Evolutionary conservation across 2,888 invertebrate genomes (phyloP).

Genomic region (Fragum whitleyi): DNA sequence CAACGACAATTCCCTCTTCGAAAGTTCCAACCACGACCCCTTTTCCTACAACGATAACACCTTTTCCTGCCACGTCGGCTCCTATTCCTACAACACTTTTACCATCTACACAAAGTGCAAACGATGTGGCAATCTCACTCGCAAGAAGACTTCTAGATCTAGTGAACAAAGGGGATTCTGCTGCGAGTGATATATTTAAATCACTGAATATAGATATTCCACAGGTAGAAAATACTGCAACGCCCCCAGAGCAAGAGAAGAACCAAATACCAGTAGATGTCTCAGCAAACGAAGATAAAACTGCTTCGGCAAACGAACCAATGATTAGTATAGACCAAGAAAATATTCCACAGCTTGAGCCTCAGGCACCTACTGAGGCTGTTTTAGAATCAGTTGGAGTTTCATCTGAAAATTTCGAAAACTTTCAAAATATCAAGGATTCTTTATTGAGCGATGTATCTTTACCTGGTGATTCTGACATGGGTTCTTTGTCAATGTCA

Average conservation of each 20-base stretch:
- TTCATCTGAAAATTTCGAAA: not conserved
- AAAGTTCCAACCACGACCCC: not conserved
- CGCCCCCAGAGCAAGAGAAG: not conserved
- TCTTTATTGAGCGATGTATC: not conserved
- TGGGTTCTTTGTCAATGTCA: not conserved
- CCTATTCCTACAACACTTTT: not conserved
- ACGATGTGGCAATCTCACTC: not conserved
- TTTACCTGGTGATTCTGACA: not conserved
- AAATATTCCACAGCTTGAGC: no score
- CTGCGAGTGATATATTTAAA: conserved; percentile 6
- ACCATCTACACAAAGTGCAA: not conserved
- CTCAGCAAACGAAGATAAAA: no score
- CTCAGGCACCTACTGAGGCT: not conserved
- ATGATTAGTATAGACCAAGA: no score
- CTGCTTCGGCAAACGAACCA: no score
- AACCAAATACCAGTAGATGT: not conserved
- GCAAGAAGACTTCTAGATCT: not conserved
- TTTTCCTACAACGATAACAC: not conserved
- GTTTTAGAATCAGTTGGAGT: not conserved
- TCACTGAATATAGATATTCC: conserved; percentile 13
- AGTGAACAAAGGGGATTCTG: conserved; percentile 9
- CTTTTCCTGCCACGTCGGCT: no score
- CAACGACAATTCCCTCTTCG: not conserved
- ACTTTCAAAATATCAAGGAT: not conserved
- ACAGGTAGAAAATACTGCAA: not conserved